Base-by-base conservation (phyloP, 2,113 vertebrate species). In the Gadus chalcogrammus region DNA sequence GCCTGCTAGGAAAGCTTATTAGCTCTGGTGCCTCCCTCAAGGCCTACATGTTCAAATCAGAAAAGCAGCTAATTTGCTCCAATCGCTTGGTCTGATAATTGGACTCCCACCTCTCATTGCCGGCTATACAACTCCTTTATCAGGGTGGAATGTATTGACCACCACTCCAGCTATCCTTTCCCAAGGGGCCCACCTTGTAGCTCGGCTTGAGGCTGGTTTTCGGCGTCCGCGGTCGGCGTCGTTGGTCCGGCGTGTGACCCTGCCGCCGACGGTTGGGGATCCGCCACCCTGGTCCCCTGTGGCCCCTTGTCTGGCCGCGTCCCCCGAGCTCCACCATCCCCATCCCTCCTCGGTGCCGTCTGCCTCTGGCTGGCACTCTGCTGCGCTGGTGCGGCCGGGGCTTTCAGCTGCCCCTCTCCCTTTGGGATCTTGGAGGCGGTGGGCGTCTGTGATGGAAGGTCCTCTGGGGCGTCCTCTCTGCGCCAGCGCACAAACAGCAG, bases 381-480 rank as follows among this genome's bases (percentile, higher is more conserved):
- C 38, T 15, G 69, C 5, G 53, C 72, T 79, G 81, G 79, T 71
- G 35, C 76, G 31, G 65, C 68, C 24, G 61, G 73, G 75, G 74
- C 55, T 75, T 64, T 82, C 80, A 77, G 78, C 79, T 73, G 28
- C 27, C 74, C 63, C 59, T 65, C 81, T 70, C 80, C 89, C 84
- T 77, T 91, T 20, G 72, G 88, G 72, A 91, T 78, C 82, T 91
- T 91, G 65, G 85, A 79, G 72, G 87, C 87, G 73, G 87, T 76
- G 77, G 88, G 84, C 59, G 48, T 79, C 68, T 87, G 88, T 82
- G 87, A 87, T 84, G 82, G 75, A 83, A 79, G 70, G 74, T 74
- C 81, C 77, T 84, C 85, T 1, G 77, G 74, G 82, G 75, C 63
- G 67, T 87, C 83, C 61, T 84, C 86, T 28, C 89, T 90, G 84